Evolutionary conservation across 2,888 invertebrate genomes (phyloP).

Genomic region (Sarcophaga rosellei): DNA sequence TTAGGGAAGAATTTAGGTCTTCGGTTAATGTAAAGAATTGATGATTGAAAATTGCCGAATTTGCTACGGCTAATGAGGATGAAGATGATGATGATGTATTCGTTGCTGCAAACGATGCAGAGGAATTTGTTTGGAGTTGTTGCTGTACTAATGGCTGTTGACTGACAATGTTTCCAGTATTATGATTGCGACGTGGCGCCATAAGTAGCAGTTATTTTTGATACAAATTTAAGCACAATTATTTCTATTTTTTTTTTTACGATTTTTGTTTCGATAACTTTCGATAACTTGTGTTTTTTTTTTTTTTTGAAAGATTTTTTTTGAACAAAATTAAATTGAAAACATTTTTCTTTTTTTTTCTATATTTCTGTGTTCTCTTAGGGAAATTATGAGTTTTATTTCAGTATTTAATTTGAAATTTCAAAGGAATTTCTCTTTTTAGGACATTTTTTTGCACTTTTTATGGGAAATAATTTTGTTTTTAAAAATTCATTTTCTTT

Average conservation of each 20-base stretch:
- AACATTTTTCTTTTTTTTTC: conserved; percentile 1
- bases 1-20: conserved; percentile 32
- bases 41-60: conserved; percentile 37
- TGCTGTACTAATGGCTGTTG: conserved; percentile 67
- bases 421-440: conserved; percentile 1
- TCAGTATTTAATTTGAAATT: conserved; percentile 1
- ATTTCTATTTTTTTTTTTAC: not conserved
- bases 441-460: not conserved
- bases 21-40: conserved; percentile 49
- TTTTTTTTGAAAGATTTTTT: not conserved
- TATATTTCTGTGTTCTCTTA: not conserved
- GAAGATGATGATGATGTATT: conserved; percentile 58
- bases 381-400: not conserved
- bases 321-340: conserved; percentile 1
- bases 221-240: conserved; percentile 18
- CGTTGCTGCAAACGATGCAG: conserved; percentile 66
- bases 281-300: not conserved
- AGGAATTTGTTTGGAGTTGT: conserved; percentile 52
- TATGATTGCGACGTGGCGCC: conserved; percentile 83
- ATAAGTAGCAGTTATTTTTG: conserved; percentile 78
- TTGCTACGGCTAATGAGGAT: conserved; percentile 15
- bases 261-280: no score
- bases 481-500: conserved; percentile 14
- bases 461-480: conserved; percentile 6
- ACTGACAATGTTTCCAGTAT: conserved; percentile 70